Percentiles rank a stretch among this genome's conserved stretches.
phyloP scores from a whole-genome alignment of 2,113 vertebrate species.

The Emydura subglobosa region DNA sequence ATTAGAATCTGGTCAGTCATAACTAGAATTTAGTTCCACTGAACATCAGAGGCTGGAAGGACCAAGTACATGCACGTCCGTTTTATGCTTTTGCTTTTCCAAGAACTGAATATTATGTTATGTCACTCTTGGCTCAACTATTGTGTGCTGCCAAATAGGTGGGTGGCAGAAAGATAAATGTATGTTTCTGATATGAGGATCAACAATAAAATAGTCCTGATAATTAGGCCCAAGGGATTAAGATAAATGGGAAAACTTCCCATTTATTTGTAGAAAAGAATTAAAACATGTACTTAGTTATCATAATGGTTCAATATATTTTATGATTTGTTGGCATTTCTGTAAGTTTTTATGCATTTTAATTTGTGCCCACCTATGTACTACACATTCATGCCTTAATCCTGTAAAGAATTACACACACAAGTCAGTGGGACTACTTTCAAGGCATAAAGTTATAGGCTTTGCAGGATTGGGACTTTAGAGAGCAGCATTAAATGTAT shows the following conservation, averaged over 20 bases:
- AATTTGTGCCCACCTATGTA: background rate
- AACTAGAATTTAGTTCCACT: background rate
- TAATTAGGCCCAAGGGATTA: background rate
- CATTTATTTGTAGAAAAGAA: background rate
- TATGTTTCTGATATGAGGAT: background rate
- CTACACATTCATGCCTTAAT: background rate
- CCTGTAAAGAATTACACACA: background rate
- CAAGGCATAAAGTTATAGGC: background rate
- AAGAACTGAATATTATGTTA: background rate
- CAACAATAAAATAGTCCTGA: background rate
- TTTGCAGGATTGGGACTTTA: background rate
- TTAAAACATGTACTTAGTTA: background rate
- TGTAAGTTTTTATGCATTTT: background rate
- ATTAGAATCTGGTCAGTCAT: background rate
- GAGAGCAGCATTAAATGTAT: background rate
- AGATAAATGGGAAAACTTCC: background rate
- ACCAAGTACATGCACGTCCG: background rate
- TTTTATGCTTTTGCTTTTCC: background rate
- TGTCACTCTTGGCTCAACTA: background rate
- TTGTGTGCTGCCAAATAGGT: background rate
- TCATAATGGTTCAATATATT: background rate
- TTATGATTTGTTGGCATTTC: background rate
- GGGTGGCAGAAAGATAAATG: fast-evolving
- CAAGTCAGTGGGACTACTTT: background rate
- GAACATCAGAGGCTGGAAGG: fast-evolving